Evolutionary conservation across 2,113 vertebrate species (phyloP).

Genomic region (Lethenteron reissneri): DNA sequence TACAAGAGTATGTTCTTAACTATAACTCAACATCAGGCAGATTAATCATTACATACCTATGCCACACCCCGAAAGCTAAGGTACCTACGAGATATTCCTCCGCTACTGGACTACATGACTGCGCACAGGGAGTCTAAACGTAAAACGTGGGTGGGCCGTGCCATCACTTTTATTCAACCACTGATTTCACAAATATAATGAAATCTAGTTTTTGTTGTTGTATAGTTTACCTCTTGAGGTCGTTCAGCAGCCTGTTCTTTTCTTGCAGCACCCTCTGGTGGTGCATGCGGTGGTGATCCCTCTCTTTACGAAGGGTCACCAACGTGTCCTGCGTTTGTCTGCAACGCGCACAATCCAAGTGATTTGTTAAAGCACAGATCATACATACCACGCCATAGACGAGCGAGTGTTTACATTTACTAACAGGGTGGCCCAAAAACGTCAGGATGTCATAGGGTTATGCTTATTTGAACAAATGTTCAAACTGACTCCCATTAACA

Average conservation of each 20-base stretch:
- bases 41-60: too few species aligned
- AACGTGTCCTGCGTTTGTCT: conserved; percentile 33
- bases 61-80: too few species aligned
- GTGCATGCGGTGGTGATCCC: conserved; percentile 45
- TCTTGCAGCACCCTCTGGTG: conserved; percentile 46
- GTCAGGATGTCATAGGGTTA: neutral
- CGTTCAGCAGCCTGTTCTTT: conserved; percentile 38
- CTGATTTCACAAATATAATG: too few species aligned
- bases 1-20: too few species aligned
- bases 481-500: neutral
- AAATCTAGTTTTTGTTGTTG: neutral
- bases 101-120: too few species aligned
- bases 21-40: too few species aligned
- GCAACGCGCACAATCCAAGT: neutral
- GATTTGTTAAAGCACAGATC: too few species aligned
- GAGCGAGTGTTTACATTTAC: neutral
- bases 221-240: conserved; percentile 32
- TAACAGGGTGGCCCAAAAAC: neutral
- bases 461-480: conserved; percentile 11
- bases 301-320: conserved; percentile 32
- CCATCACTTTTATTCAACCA: too few species aligned
- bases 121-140: too few species aligned
- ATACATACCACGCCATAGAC: conserved; percentile 8
- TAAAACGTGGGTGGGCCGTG: too few species aligned
- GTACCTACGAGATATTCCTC: too few species aligned